phyloP scores from a whole-genome alignment of 2,797 vertebrate genomes.

The Antrozous pallidus region DNA sequence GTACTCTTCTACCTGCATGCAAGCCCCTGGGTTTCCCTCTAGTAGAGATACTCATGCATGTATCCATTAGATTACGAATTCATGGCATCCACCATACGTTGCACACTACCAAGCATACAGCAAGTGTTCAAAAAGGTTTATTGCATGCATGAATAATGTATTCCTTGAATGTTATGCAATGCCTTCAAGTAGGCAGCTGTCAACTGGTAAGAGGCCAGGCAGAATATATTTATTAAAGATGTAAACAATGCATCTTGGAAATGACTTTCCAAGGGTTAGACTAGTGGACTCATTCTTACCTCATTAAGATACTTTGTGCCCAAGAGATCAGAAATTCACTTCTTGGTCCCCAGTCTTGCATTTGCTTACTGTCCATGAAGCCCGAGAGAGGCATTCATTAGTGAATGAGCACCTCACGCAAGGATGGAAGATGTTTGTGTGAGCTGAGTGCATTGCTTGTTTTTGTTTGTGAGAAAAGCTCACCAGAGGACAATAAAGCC shows the following conservation, averaged over 20 bases:
- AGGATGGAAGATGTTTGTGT: background rate
- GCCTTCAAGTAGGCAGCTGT: background rate
- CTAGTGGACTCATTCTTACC: background rate
- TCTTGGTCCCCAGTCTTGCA: background rate
- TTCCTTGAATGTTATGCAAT: background rate
- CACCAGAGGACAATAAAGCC: background rate
- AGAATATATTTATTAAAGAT: conserved; percentile 23
- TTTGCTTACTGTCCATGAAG: conserved; percentile 9
- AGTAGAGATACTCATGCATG: background rate
- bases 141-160: background rate
- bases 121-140: background rate
- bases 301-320: conserved; percentile 39
- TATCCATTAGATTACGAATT: background rate
- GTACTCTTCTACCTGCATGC: background rate
- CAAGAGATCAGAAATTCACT: conserved; percentile 37
- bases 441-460: background rate
- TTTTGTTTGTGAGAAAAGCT: conserved; percentile 27
- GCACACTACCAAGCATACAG: background rate
- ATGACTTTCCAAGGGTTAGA: background rate
- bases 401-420: background rate
- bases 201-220: background rate
- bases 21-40: background rate
- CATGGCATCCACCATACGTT: background rate
- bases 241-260: conserved; percentile 26
- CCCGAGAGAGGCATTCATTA: conserved; percentile 21